A percentile compares a stretch with the other conserved stretches of the same genome.
phyloP scores from a whole-genome alignment of 2,113 vertebrate species.

The Malurus alboscapulatus region DNA sequence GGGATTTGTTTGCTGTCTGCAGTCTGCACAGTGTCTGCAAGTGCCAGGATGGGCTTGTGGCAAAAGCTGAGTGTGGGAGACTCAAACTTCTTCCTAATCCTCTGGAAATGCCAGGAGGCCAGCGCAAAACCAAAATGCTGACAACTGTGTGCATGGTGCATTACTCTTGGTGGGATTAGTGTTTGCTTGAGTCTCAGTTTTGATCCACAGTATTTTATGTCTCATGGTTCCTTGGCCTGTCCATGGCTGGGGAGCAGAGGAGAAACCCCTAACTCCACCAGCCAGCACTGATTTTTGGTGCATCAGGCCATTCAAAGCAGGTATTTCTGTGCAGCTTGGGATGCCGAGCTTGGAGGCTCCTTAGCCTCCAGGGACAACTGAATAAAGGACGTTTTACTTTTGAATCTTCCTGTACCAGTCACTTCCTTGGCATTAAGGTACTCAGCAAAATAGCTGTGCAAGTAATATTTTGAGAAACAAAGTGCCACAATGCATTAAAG shows the following conservation, averaged over 20 bases:
- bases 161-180: neutral
- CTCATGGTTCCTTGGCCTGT: neutral
- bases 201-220: accelerated
- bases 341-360: neutral
- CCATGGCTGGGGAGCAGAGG: neutral
- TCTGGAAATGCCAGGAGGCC: neutral
- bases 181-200: neutral
- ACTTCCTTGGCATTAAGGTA: neutral
- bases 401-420: neutral
- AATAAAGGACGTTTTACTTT: neutral
- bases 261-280: neutral
- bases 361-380: neutral
- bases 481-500: neutral
- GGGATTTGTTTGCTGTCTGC: neutral
- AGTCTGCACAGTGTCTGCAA: neutral
- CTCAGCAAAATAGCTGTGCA: neutral
- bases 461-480: neutral
- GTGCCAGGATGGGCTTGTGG: too few relatives aligned
- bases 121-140: neutral
- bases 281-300: neutral
- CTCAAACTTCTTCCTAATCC: neutral
- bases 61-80: neutral
- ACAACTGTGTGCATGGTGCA: neutral
- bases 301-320: neutral
- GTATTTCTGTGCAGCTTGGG: neutral